phyloP scores from a whole-genome alignment of 2,113 vertebrate species.

The Anguilla rostrata region DNA sequence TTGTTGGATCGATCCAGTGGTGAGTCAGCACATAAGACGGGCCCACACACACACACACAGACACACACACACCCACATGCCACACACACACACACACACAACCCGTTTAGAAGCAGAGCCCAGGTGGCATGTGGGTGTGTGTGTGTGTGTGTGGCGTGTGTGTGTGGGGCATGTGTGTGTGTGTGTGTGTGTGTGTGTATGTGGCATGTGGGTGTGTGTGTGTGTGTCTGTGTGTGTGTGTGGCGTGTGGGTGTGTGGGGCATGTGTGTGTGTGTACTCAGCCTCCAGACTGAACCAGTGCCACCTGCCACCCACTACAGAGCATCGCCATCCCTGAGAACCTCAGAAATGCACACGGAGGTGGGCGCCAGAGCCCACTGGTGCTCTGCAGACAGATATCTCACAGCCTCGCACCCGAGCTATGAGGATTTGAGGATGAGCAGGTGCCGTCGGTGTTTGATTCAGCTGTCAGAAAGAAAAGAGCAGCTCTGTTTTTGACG shows the following conservation, averaged over 20 bases:
- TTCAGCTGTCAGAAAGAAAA: neutral
- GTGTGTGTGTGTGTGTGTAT: too few relatives aligned
- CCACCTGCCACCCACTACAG: neutral
- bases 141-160: neutral
- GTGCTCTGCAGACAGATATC: neutral
- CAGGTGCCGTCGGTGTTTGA: neutral
- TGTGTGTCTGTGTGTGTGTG: too few relatives aligned
- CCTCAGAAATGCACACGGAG: neutral
- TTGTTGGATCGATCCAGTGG: neutral
- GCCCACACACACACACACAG: neutral
- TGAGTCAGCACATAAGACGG: neutral
- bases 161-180: neutral
- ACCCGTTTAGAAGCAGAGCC: neutral
- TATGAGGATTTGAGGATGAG: neutral
- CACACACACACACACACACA: neutral
- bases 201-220: too few relatives aligned
- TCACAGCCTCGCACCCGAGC: neutral
- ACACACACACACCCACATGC: too few relatives aligned
- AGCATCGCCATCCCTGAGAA: neutral
- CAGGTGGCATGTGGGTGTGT: neutral
- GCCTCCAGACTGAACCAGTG: neutral
- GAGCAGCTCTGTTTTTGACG: neutral
- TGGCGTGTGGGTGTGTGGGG: neutral
- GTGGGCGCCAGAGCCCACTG: neutral
- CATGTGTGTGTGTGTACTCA: neutral